These are phyloP conservation scores for Microcebus griseorufus DNA, from an alignment of 2,113 vertebrate genomes.

Conservation along the genomic window DNA sequence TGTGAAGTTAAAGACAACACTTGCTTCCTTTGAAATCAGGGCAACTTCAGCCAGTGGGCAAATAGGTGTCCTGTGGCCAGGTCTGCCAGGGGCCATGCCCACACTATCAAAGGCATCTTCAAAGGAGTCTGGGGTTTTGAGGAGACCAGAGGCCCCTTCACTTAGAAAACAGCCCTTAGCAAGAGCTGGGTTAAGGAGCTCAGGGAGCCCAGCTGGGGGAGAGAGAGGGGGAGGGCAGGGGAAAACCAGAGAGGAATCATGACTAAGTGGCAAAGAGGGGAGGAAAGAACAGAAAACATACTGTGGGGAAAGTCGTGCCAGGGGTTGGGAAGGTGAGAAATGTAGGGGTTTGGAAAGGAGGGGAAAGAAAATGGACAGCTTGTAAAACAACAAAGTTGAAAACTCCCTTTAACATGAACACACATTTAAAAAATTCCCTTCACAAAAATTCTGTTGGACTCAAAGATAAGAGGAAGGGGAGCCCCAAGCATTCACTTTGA, in stretches of 20 bases:
- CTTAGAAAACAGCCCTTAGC: conserved; percentile 37
- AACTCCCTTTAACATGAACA: not conserved
- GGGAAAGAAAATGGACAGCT: not conserved
- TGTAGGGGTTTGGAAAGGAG: not conserved
- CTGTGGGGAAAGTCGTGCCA: not conserved
- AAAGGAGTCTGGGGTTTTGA: not conserved
- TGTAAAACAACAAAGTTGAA: conserved; percentile 37
- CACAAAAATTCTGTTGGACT: not conserved
- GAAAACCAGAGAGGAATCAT: not conserved
- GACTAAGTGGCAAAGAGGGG: not conserved
- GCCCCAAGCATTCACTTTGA: conserved; percentile 28
- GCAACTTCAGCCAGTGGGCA: conserved; percentile 39
- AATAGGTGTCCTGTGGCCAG: conserved; percentile 8
- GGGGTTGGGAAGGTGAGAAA: not conserved
- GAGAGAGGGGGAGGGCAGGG: not conserved
- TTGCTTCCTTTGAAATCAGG: conserved; percentile 64
- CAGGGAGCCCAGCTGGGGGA: not conserved
- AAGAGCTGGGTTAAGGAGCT: not conserved
- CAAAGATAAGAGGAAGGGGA: not conserved
- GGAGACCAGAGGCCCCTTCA: not conserved
- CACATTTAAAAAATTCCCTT: not conserved
- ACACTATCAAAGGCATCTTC: conserved; percentile 54
- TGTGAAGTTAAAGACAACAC: conserved; percentile 50
- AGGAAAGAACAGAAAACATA: not conserved
- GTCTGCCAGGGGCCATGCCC: not conserved